Base-by-base conservation (phyloP, 2,888 invertebrate genomes). In the Megalurothrips usitatus region DNA sequence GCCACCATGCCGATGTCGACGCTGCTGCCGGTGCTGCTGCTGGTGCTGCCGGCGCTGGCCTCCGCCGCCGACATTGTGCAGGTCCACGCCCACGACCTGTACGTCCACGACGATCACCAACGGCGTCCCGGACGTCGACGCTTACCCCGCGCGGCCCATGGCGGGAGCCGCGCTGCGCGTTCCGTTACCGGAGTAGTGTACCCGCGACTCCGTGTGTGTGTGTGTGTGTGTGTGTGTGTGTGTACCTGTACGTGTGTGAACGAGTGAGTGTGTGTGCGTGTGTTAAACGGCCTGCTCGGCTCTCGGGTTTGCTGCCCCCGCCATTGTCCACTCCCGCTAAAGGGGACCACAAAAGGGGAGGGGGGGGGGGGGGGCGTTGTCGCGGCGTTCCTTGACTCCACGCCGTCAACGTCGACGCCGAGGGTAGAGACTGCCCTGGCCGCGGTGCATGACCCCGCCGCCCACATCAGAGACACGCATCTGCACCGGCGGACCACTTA, bases 41-140 rank as follows among this genome's bases (percentile, higher is more conserved):
- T 75, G 68, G 6, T 23, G 68, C 68, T 23, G 26, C 68, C 11
- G 63, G 63, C 63, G 23, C 68, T 12, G 68, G 68, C 26, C 9
- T 12, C 1, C 68, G 68, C 23, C 68, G 68, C 68, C 23, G 26
- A 75, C 68, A 12, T 1, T 10, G 23, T 12, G 68, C 68, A 75
- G 23, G 68, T 75, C 26, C 68, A 75, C 68, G 68, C 68, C 11
- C 68, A 75, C 68, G 68, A 75, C 68, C 68, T 75, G 68, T 75
- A 75, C 68, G 68, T 75, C 12, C 68, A 75, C 10, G 11, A 12
- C 26, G 68, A 3, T 63, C n/a, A 63, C n/a, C 23, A 1, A 4
- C 68, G 68, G 23, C 23, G 6, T 23, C 23, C 23, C 23, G 2
- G 26, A 23, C 23, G 23, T 11, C 11, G 11, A 11, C 68, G 8